Conservation (phyloP, 2,113 vertebrate species). For the Seriola dumerili region DNA sequence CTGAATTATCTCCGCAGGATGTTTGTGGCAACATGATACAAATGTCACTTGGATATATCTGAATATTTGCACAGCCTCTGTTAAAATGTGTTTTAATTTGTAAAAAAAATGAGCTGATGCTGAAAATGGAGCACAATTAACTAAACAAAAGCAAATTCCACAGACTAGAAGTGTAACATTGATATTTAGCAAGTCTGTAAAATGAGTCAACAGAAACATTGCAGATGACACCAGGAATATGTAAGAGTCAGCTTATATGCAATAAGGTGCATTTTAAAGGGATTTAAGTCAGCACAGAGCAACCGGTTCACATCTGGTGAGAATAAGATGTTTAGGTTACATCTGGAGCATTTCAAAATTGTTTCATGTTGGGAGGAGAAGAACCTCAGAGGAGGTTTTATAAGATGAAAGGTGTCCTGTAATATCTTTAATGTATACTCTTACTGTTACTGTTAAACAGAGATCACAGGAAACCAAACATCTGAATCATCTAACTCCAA, state of each 20-base stretch:
- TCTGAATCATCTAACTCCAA: constrained; percentile 11
- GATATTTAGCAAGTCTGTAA: too few species aligned
- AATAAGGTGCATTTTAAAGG: not conserved
- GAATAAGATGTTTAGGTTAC: constrained; percentile 27
- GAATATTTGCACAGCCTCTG: not conserved
- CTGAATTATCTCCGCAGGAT: not conserved
- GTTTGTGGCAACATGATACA: not conserved
- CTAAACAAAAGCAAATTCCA: not conserved
- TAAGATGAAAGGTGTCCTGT: constrained; percentile 38
- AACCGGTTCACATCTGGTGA: constrained; percentile 27
- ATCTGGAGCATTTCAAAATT: constrained; percentile 52
- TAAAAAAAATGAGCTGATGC: not conserved
- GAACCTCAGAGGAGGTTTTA: constrained; percentile 16
- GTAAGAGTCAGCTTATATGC: not conserved
- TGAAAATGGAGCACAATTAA: not conserved
- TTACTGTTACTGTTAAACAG: not conserved
- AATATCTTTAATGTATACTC: constrained; percentile 1
- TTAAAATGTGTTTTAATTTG: constrained; percentile 8
- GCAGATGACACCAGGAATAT: not conserved
- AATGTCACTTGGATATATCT: too few species aligned
- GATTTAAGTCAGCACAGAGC: not conserved
- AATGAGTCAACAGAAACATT: not conserved
- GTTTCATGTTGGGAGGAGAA: constrained; percentile 40
- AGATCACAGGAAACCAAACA: constrained; percentile 8
- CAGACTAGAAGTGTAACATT: too few species aligned